phyloP scores from a whole-genome alignment of 30 jellyfish, hydroid and myxozoan genomes.

The Catostylus mosaicus region DNA sequence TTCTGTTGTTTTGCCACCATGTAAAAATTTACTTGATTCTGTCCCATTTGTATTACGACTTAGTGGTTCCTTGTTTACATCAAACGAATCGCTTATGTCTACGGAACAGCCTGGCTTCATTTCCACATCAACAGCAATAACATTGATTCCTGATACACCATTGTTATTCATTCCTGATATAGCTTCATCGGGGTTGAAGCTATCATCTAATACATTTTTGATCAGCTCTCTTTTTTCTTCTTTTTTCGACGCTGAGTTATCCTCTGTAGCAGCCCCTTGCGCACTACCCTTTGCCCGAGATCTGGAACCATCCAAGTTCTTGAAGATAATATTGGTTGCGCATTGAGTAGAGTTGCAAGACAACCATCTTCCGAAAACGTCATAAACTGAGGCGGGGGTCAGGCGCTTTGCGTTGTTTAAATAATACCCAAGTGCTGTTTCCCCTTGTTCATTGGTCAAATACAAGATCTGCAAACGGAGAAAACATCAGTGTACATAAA shows the following conservation, averaged over 20 bases:
- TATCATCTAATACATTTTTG: neutral
- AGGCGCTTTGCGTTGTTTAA: slow-evolving; percentile 67
- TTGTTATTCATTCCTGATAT: neutral
- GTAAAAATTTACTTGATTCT: too few relatives aligned
- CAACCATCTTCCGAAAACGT: slow-evolving; percentile 57
- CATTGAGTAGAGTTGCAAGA: slow-evolving; percentile 61
- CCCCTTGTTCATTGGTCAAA: slow-evolving; percentile 68
- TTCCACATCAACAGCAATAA: too few relatives aligned
- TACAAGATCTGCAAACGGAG: slow-evolving; percentile 25
- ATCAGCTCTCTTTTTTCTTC: neutral
- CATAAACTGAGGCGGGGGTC: slow-evolving; percentile 54
- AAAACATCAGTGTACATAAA: too few relatives aligned
- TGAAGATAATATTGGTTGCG: neutral
- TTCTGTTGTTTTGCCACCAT: too few relatives aligned
- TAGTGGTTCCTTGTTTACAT: too few relatives aligned
- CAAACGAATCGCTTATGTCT: too few relatives aligned
- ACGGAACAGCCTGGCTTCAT: too few relatives aligned
- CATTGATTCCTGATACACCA: neutral
- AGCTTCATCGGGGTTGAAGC: neutral
- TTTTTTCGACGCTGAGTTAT: neutral
- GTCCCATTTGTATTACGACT: too few relatives aligned
- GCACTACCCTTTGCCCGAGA: neutral
- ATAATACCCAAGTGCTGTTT: slow-evolving; percentile 82
- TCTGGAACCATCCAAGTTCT: slow-evolving; percentile 6
- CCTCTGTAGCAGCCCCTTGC: neutral